Evolutionary conservation across 2,888 invertebrate genomes (phyloP), one percentile per base, ranked within the genome.

Genomic region (Metopia argyrocephala): DNA sequence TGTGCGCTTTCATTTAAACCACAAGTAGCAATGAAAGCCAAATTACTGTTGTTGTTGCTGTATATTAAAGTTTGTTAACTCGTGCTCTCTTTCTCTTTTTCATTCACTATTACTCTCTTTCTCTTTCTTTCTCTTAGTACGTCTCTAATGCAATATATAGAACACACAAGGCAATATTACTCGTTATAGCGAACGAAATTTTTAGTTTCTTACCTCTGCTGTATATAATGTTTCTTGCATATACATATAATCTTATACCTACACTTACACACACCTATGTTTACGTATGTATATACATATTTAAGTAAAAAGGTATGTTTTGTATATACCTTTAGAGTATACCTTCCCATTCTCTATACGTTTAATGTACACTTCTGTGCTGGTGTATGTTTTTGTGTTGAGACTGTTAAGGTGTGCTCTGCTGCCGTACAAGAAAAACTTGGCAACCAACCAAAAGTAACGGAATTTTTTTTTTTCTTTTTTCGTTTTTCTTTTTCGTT

Each of bases 361-460:
- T 68, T 68, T 12, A 5, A 78, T 54, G 50, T 69, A 70, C n/a
- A n/a, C n/a, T n/a, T 76, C 54, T 56, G 46, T 48, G 59, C 70
- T 61, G 75, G 45, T 69, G 21, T 65, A 38, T 54, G 25, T 21
- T 18, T 71, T 9, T 69, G 31, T 61, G 84, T 84, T 78, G 64
- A 82, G 83, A 80, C 82, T 82, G 85, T 85, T 86, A 86, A 88
- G 89, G 89, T 88, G 89, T 85, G 89, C 87, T 81, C 38, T 38
- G 15, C 38, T 38, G 9, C 9, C 38, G 15, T 4, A 12, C 66
- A 78, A 75, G 78, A 70, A 85, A 88, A 88, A 86, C 88, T 88
- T 88, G 89, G 88, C 89, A 88, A 85, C 88, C 88, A 89, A 88
- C 88, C 88, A 88, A 89, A 81, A 88, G 89, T 85, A 85, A 80